Conservation (phyloP, 1,140 invertebrate species). For the Paralvinella palmiformis region DNA sequence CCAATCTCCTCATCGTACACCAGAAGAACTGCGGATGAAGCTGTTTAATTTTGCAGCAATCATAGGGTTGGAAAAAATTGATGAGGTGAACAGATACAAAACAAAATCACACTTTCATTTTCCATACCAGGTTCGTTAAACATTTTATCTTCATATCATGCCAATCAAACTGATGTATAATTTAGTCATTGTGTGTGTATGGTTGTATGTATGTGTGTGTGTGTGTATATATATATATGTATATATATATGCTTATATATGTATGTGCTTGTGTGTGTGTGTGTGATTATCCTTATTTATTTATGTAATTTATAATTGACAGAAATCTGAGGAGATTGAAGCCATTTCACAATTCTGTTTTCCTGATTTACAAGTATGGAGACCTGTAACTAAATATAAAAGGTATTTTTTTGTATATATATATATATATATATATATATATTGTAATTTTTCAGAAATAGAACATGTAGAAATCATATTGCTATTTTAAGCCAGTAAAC, state of each 20-base stretch:
- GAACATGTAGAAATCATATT: no score
- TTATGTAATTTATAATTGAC: constrained; percentile 11
- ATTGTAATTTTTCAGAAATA: no score
- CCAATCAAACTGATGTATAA: no score
- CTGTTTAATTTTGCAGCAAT: constrained; percentile 3
- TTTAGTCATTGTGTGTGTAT: no score
- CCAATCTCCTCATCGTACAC: no score
- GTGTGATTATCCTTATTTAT: background rate
- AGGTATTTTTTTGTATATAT: no score
- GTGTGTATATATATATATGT: background rate
- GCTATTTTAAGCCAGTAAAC: no score
- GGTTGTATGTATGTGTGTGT: background rate
- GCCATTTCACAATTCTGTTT: constrained; percentile 55
- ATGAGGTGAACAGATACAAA: background rate
- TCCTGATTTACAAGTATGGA: constrained; percentile 58
- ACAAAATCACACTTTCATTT: constrained; percentile 7
- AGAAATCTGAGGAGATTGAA: constrained; percentile 36
- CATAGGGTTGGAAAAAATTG: background rate
- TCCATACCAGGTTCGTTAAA: background rate
- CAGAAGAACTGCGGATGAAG: background rate
- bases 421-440: no score
- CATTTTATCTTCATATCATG: background rate
- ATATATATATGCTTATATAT: background rate
- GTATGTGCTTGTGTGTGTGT: background rate
- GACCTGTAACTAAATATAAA: constrained; percentile 11